A percentile compares a stretch with the other conserved stretches of the same genome.
Evolutionary conservation across 2,888 invertebrate genomes (phyloP).

Genomic region (Chalcosyrphus nemorum): DNA sequence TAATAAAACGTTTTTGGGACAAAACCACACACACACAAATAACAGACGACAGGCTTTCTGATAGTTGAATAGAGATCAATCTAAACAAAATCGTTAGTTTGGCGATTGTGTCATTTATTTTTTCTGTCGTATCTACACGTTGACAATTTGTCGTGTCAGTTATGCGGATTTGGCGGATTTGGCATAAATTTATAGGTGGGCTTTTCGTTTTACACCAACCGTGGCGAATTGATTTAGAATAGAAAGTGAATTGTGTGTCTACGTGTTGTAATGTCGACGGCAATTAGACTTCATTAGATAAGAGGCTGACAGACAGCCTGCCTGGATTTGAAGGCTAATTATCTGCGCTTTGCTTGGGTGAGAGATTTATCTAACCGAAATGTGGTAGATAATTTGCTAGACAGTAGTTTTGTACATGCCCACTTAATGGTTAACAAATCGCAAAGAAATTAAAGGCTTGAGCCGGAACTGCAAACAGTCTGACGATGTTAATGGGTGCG

Average conservation of each 20-base stretch:
- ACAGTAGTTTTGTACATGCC: neutral
- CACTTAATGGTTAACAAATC: neutral
- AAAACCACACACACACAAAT: neutral
- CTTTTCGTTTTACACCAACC: neutral
- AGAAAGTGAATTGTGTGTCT: conserved; percentile 18
- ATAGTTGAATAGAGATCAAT: neutral
- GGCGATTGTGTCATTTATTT: neutral
- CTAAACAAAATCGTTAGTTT: neutral
- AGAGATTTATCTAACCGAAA: neutral
- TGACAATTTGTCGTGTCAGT: neutral
- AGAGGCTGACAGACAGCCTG: neutral
- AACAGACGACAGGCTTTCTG: no score
- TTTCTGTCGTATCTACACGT: neutral
- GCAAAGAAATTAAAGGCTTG: neutral
- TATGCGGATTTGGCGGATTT: neutral
- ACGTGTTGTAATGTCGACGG: neutral
- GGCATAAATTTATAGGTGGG: no score
- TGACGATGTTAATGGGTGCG: no score
- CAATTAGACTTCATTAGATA: neutral
- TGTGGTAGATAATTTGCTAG: neutral
- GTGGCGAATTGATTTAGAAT: conserved; percentile 28
- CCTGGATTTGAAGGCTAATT: neutral
- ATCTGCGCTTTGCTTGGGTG: neutral
- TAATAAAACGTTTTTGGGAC: neutral
- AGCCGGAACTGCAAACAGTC: neutral